phyloP scores from a whole-genome alignment of 2,888 invertebrate genomes.

The Adela reaumurella region DNA sequence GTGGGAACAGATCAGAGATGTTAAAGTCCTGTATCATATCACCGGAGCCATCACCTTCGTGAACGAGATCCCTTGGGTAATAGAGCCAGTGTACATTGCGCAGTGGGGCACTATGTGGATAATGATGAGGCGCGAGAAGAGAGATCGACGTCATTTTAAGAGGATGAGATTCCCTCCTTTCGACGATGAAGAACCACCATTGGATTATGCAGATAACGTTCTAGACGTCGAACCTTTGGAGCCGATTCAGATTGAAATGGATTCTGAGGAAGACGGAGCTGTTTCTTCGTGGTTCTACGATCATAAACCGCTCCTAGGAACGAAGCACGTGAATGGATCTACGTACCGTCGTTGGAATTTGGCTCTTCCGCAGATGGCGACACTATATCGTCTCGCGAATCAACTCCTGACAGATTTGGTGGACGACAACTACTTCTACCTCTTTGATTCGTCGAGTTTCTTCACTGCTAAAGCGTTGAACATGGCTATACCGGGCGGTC shows the following conservation, averaged over 20 bases:
- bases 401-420: constrained; percentile 96
- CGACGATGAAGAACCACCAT: constrained; percentile 98
- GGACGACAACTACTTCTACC: constrained; percentile 97
- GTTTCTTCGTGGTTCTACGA: constrained; percentile 99
- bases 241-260: constrained; percentile 97
- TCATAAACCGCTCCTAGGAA: constrained; percentile 91
- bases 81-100: constrained; percentile 98
- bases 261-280: constrained; percentile 88
- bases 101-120: constrained; percentile 99
- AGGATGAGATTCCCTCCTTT: constrained; percentile 99
- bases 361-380: constrained; percentile 95
- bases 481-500: constrained; percentile 99
- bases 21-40: constrained; percentile 96
- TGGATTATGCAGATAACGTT: constrained; percentile 99
- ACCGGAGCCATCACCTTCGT: constrained; percentile 99
- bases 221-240: constrained; percentile 98
- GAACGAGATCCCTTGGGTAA: constrained; percentile 99
- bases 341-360: constrained; percentile 97
- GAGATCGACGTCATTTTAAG: constrained; percentile 98
- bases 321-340: constrained; percentile 92
- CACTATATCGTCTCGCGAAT: constrained; percentile 95
- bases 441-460: constrained; percentile 99
- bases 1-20: constrained; percentile 99
- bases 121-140: constrained; percentile 99
- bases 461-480: constrained; percentile 99